Conservation (phyloP, 2,888 invertebrate species). For the Lymantria monacha region DNA sequence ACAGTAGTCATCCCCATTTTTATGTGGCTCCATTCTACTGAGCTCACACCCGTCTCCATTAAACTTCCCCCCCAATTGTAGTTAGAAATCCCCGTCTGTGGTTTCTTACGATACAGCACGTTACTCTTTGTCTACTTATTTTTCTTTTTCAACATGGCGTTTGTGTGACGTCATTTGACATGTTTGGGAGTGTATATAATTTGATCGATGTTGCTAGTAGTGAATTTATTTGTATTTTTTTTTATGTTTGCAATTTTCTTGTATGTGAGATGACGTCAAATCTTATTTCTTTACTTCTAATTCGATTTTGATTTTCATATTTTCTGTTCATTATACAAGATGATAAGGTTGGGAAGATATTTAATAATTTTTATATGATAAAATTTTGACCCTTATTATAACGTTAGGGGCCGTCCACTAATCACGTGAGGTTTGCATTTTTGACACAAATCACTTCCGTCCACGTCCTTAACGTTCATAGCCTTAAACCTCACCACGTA, state of each 20-base stretch:
- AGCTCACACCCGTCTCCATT: conserved; percentile 25
- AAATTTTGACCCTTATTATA: too few species aligned
- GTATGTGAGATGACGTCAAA: conserved; percentile 24
- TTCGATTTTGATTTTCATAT: conserved; percentile 2
- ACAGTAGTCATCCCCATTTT: conserved; percentile 26
- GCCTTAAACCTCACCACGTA: too few species aligned
- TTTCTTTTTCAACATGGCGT: conserved; percentile 2
- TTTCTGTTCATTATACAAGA: conserved; percentile 5
- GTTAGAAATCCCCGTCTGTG: conserved; percentile 27
- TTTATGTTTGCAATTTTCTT: conserved; percentile 2
- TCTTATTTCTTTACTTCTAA: conserved; percentile 7
- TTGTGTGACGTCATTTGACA: conserved; percentile 20
- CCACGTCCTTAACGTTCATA: too few species aligned
- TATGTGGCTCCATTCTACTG: conserved; percentile 37
- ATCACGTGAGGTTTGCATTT: too few species aligned
- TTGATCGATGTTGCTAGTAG: conserved; percentile 1
- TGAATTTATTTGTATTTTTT: not conserved
- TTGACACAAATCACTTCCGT: too few species aligned
- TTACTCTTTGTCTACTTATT: conserved; percentile 7
- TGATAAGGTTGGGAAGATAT: conserved; percentile 4
- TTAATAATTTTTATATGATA: not conserved
- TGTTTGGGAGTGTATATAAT: not conserved
- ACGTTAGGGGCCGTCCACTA: too few species aligned
- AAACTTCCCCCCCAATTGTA: conserved; percentile 15
- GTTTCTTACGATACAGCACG: conserved; percentile 31